phyloP scores from a whole-genome alignment of 2,888 invertebrate genomes.

The Masnerella sp. region DNA sequence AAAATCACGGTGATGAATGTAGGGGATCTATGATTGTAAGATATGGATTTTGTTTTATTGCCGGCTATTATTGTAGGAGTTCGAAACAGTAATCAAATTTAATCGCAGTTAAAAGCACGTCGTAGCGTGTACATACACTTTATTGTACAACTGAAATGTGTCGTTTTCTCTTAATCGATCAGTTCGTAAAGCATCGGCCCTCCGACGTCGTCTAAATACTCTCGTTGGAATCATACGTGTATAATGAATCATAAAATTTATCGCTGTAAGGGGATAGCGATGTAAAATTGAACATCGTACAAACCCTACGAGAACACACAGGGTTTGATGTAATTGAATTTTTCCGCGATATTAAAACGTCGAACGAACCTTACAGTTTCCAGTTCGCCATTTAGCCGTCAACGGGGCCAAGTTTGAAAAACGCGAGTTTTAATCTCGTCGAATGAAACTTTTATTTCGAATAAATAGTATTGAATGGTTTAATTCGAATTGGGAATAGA shows the following conservation, averaged over 20 bases:
- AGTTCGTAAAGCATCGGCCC: conserved; percentile 28
- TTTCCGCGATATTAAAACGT: conserved; percentile 3
- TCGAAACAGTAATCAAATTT: conserved; percentile 37
- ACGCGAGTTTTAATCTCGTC: no score
- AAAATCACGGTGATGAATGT: conserved; percentile 21
- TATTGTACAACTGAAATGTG: conserved; percentile 27
- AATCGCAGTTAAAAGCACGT: conserved; percentile 37
- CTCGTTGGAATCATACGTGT: conserved; percentile 26
- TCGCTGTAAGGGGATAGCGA: conserved; percentile 14
- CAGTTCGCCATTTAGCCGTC: background rate
- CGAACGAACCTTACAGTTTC: background rate
- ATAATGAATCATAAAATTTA: conserved; percentile 45
- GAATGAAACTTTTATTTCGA: no score
- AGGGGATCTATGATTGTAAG: conserved; percentile 17
- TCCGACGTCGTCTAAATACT: conserved; percentile 32
- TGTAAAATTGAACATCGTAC: conserved; percentile 19
- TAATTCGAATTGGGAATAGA: no score
- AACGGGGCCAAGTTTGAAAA: no score
- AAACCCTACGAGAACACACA: background rate
- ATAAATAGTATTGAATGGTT: no score
- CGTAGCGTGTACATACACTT: conserved; percentile 11
- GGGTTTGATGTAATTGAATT: conserved; percentile 23
- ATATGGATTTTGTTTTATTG: conserved; percentile 25
- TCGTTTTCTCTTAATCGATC: conserved; percentile 42
- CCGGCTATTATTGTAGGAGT: conserved; percentile 13